Evolutionary conservation across 2,888 invertebrate genomes (phyloP).

Genomic region (Watsonalla cultraria): DNA sequence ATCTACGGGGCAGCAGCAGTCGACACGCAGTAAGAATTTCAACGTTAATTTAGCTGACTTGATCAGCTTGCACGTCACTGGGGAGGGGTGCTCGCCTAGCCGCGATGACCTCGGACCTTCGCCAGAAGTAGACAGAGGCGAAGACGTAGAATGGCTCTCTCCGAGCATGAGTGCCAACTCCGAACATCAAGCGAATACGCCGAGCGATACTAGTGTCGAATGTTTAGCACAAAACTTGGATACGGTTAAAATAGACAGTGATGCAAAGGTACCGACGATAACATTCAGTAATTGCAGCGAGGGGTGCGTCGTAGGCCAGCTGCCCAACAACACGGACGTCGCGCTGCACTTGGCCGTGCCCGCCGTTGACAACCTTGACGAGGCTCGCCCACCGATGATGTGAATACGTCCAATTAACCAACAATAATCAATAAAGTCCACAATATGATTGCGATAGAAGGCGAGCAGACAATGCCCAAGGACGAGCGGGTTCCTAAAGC

Average conservation of each 20-base stretch:
- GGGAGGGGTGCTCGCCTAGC: conserved; percentile 53
- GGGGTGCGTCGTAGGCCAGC: conserved; percentile 42
- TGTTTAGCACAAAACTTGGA: conserved; percentile 54
- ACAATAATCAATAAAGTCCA: conserved; percentile 20
- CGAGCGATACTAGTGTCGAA: conserved; percentile 47
- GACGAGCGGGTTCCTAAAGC: conserved; percentile 57
- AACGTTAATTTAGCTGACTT: conserved; percentile 68
- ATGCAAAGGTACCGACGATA: conserved; percentile 66
- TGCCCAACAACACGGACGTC: conserved; percentile 53
- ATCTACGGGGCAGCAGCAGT: conserved; percentile 26
- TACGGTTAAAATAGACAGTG: conserved; percentile 55
- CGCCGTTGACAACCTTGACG: conserved; percentile 58
- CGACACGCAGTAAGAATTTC: conserved; percentile 47
- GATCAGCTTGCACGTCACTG: conserved; percentile 57
- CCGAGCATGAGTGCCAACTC: conserved; percentile 67
- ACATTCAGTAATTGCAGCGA: conserved; percentile 74
- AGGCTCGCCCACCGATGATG: conserved; percentile 71
- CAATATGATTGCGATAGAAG: conserved; percentile 70
- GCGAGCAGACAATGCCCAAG: conserved; percentile 59
- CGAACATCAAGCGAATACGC: conserved; percentile 46
- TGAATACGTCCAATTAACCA: conserved; percentile 38
- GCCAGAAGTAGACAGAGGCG: conserved; percentile 45
- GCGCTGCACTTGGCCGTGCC: conserved; percentile 67
- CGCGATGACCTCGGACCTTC: conserved; percentile 49
- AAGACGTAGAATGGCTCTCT: conserved; percentile 69